Conservation (phyloP, 2,888 invertebrate species). For the Quadroppia sp. region DNA sequence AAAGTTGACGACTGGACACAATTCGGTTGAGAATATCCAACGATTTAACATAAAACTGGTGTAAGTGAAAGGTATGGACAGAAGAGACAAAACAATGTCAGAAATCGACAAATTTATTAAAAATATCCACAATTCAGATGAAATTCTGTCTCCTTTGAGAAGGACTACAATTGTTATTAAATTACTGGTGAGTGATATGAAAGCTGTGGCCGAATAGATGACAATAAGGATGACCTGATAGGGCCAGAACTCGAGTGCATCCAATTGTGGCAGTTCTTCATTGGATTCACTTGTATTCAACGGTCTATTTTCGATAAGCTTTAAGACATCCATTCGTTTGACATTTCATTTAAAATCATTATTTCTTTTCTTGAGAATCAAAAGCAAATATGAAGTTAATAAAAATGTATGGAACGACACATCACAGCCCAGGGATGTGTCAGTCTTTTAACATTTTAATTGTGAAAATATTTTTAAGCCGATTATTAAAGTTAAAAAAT, state of each 20-base stretch:
- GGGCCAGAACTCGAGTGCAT: slow-evolving; percentile 37
- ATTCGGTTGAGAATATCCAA: slow-evolving; percentile 56
- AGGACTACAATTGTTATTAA: slow-evolving; percentile 55
- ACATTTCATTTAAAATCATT: neutral
- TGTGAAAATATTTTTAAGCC: no score
- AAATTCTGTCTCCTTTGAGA: slow-evolving; percentile 52
- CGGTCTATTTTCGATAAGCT: neutral
- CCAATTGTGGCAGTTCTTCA: neutral
- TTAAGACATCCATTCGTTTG: neutral
- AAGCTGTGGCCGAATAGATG: slow-evolving; percentile 54
- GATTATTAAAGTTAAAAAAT: no score
- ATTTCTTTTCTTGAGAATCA: neutral
- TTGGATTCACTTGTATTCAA: neutral
- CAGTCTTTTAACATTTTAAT: no score
- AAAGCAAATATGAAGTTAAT: no score
- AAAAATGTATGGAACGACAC: no score
- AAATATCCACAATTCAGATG: slow-evolving; percentile 56
- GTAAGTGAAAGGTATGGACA: slow-evolving; percentile 82
- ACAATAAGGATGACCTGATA: slow-evolving; percentile 36
- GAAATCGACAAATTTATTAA: slow-evolving; percentile 77
- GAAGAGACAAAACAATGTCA: slow-evolving; percentile 78
- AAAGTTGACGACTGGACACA: slow-evolving; percentile 56
- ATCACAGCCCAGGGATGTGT: no score
- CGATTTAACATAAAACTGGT: slow-evolving; percentile 46
- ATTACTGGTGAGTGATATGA: slow-evolving; percentile 55